Base-by-base conservation (phyloP, 2,888 invertebrate genomes). In the Orchestes rusci region DNA sequence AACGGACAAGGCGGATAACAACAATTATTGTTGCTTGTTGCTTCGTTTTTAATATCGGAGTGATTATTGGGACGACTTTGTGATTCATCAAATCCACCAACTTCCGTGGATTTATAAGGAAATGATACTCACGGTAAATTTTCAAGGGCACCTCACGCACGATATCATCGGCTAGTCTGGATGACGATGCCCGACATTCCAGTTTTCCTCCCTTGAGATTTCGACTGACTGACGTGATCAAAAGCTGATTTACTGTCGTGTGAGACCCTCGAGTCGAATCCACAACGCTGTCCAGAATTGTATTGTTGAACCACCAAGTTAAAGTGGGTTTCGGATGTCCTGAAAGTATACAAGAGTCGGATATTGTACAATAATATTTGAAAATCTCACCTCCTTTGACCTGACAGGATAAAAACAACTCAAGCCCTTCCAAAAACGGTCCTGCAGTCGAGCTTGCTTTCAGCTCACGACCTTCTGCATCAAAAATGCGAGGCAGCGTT, bases 391-490 rank as follows among this genome's bases (percentile, higher is more conserved):
- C 92, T 70, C 90, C 90, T 57, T 77, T 76, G 45, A 89, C 90
- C 70, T 87, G 84, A 69, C 92, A 92, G 50, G 84, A 84, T 45
- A 92, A 73, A 56, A 84, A 80, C 45, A 92, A 73, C 62, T 84
- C 84, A 61, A 85, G 84, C 39, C 88, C 90, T 70, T 92, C 90
- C 57, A 87, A 75, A 65, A 89, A 91, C 10, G 90, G 90, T 39
- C 91, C 90, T 17, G 87, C 86, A 43, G 78, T 72, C 39, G 81
- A 80, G 48, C 58, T 57, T 35, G 50, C 44, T 45, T 79, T 74
- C 57, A 91, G 82, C 70, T 88, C 87, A 56, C 79, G 76, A 42
- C 89, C 89, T 66, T 85, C 82, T 42, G 82, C 82, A 68, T 89
- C 86, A 65, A 87, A 86, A 69, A 91, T 85, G 60, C 82, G 76